Base-by-base conservation (phyloP, 2,797 vertebrate species). In the Sphenopsis melanotis region DNA sequence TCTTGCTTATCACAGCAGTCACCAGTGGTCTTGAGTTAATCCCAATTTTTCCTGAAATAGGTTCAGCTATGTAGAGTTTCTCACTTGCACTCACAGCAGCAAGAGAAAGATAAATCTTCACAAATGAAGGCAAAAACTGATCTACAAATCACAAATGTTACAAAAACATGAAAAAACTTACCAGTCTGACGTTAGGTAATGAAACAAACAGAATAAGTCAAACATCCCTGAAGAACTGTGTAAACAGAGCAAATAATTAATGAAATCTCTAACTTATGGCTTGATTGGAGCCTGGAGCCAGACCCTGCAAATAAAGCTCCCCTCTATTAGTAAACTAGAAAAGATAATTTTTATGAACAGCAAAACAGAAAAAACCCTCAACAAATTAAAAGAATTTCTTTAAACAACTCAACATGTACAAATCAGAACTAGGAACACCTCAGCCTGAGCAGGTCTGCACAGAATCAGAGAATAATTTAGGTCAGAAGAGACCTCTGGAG, bases 221-320 rank as follows among this genome's bases (percentile, higher is more conserved):
- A 95, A 96, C 83, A 93, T 95, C 95, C 94, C 95, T 94, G 96
- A 96, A 96, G 90, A 96, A 94, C 69, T 86, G 95, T 96, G 93
- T 95, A 96, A 96, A 95, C 95, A 94, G 95, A 95, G 90, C 87
- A 96, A 94, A 95, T 34, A 86, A 91, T 91, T 87, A 92, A 95
- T 74, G 86, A 74, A 36, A 91, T 55, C 71, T 87, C 94, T 92
- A 90, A 76, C 77, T 93, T 95, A 94, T 96, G 96, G 93, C 95
- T 94, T 94, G 94, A 93, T 34, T 78, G 75, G 91, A 96, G 77
- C 85, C 85, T 88, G 92, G 56, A 94, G 89, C 70, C 95, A 93
- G 93, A 94, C 91, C 91, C 91, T 96, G 77, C 74, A 94, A 95
- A 94, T 82, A 79, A 95, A 93, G 87, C 63, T 93, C 85, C 83